phyloP scores from a whole-genome alignment of 1,140 invertebrate species.

The Drosophila varians region DNA sequence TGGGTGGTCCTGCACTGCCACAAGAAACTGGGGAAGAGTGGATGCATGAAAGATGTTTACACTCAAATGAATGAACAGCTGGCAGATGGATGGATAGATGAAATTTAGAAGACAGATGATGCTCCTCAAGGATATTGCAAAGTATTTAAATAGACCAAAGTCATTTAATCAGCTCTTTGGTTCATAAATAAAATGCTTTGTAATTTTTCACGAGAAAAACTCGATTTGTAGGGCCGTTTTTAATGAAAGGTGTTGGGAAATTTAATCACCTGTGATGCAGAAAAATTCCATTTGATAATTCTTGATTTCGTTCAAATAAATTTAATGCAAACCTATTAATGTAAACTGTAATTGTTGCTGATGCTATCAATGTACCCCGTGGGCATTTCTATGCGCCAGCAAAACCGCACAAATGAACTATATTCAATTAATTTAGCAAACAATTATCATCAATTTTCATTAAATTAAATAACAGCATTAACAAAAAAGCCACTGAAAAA shows the following conservation, averaged over 20 bases:
- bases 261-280: background rate
- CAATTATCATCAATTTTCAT: conserved; percentile 71
- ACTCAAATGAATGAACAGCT: conserved; percentile 56
- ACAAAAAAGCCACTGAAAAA: conserved; percentile 25
- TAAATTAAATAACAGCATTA: conserved; percentile 51
- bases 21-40: conserved; percentile 12
- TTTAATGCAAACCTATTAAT: conserved; percentile 27
- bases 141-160: background rate
- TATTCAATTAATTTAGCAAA: conserved; percentile 64
- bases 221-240: background rate
- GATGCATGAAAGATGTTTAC: conserved; percentile 56
- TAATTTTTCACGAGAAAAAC: too few relatives aligned
- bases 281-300: conserved; percentile 15
- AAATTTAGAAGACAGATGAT: conserved; percentile 2
- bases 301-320: conserved; percentile 15
- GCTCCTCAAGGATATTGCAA: background rate
- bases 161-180: background rate
- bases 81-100: conserved; percentile 16
- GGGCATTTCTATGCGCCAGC: conserved; percentile 35
- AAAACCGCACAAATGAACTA: conserved; percentile 38
- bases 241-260: conserved; percentile 11
- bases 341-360: conserved; percentile 36
- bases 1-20: conserved; percentile 20
- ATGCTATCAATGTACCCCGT: conserved; percentile 26
- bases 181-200: too few relatives aligned